Evolutionary conservation across 2,113 vertebrate species (phyloP), one percentile per base, ranked within the genome.

Genomic region (Xiphias gladius): DNA sequence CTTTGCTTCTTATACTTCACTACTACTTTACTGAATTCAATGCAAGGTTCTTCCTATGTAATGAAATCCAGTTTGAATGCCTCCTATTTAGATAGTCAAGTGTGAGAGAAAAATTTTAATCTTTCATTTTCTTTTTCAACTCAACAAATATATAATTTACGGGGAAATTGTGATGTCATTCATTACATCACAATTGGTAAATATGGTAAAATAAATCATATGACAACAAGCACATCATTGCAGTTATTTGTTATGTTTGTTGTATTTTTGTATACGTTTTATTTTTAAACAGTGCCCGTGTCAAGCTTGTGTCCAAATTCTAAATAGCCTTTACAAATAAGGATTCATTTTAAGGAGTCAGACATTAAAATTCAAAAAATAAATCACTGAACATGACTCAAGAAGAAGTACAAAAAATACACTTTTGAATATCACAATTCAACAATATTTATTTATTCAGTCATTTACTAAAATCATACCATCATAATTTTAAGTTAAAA

Each of bases 391-490:
- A 32, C 24, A 13, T 32, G 1, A 67, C 17, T 67, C 41, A 59
- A 43, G 8, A 41, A 19, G 8, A 71, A 3, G 14, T 57, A 39
- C n/a, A 24, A 4, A 19, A 54, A 76, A 10, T 48, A 48, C 28
- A 61, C 6, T 43, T 61, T 46, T 20, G 5, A 59, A 58, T 28
- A 50, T 67, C 26, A 74, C 30, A 48, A 28, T 52, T 54, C 22
- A 57, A 5, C 24, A 71, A n/a, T 9, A 61, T 26, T 43, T 39
- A 4, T 39, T 39, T 8, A 52, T 4, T 57, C 8, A 26, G 5
- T 48, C 1, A 30, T 41, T 35, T 26, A 0, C 59, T 75, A 0
- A 64, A 64, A 22, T 46, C 0, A 14, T 13, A 52, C 12, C 14
- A 55, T 32, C 28, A 63, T 37, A 17, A 0, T 35, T 54, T 35